phyloP scores from a whole-genome alignment of 1,140 invertebrate species.

The Vanessa tameamea region DNA sequence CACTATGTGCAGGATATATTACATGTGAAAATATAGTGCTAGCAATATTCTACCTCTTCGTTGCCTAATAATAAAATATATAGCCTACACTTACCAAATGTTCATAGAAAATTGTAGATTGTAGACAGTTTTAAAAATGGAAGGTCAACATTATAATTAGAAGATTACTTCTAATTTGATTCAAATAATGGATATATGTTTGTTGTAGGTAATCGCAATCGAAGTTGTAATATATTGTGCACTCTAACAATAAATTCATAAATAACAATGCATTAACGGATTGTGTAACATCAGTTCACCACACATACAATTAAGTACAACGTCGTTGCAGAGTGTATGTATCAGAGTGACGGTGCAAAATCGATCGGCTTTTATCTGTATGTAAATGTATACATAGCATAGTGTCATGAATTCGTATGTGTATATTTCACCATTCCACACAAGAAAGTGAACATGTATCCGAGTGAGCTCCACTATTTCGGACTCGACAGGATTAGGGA shows the following conservation, averaged over 20 bases:
- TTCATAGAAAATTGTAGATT: too few relatives aligned
- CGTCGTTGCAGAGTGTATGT: conserved; percentile 59
- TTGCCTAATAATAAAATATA: conserved; percentile 27
- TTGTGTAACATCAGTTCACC: conserved; percentile 38
- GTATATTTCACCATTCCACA: conserved; percentile 51
- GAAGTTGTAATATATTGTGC: conserved; percentile 72
- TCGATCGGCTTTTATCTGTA: conserved; percentile 73
- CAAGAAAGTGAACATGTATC: conserved; percentile 45
- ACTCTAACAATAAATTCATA: conserved; percentile 31
- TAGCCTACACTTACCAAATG: neutral
- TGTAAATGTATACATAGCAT: conserved; percentile 45
- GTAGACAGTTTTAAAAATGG: too few relatives aligned
- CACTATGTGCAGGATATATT: conserved; percentile 66
- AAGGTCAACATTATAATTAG: too few relatives aligned
- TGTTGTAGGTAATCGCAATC: neutral
- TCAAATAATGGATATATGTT: neutral
- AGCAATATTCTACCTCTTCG: conserved; percentile 68
- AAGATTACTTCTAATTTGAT: neutral
- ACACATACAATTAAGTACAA: conserved; percentile 54
- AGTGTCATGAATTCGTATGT: conserved; percentile 60
- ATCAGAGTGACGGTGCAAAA: conserved; percentile 80
- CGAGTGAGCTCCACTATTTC: conserved; percentile 50
- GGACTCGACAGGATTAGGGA: conserved; percentile 54
- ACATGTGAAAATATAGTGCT: conserved; percentile 72
- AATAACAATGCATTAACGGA: conserved; percentile 17